Base-by-base conservation (phyloP, 2,888 invertebrate species). In the Synanthedon vespiformis region DNA sequence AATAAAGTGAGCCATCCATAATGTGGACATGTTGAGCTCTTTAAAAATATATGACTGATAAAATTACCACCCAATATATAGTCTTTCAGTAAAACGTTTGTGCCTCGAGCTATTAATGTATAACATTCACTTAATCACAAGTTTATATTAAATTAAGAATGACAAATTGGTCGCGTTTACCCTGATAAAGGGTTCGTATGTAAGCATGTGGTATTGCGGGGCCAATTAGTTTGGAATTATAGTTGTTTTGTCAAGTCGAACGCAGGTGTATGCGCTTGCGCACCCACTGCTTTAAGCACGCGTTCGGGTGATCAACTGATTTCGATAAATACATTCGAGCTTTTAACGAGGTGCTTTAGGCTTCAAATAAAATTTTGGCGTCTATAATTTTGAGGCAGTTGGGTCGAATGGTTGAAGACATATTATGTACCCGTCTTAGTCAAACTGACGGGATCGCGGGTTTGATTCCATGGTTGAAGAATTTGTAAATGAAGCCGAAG, bases 141-240 rank as follows among this genome's bases (percentile, higher is more conserved):
- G 44, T 12, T 14, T 12, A 13, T 44, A 44, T 44, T 44, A 44
- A 44, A 44, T 44, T 44, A 44, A n/a, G 6, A 44, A 44, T 12
- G 44, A 44, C 44, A 44, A 44, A 44, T 44, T 44, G 44, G 44
- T n/a, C 13, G 4, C 13, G 13, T 44, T 44, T 44, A 44, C 44
- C 44, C 11, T 48, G 14, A 48, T 48, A 48, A 18, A 18, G 48
- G 16, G 14, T 14, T 44, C 49, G 27, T 44, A 12, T 50, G 52
- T 13, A 55, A 40, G 41, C 44, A 53, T 49, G 47, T 49, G 48
- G 55, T 56, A 54, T 54, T 51, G 54, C 51, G 55, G 54, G 58
- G 60, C 62, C 61, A 69, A 68, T 68, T 70, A 67, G 64, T 65
- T 52, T 54, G 58, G 61, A 70, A 71, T 73, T 71, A 71, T 64